Evolutionary conservation across 2,888 invertebrate species (phyloP), one percentile per base, ranked within the genome.

Genomic region (Neria commutata): DNA sequence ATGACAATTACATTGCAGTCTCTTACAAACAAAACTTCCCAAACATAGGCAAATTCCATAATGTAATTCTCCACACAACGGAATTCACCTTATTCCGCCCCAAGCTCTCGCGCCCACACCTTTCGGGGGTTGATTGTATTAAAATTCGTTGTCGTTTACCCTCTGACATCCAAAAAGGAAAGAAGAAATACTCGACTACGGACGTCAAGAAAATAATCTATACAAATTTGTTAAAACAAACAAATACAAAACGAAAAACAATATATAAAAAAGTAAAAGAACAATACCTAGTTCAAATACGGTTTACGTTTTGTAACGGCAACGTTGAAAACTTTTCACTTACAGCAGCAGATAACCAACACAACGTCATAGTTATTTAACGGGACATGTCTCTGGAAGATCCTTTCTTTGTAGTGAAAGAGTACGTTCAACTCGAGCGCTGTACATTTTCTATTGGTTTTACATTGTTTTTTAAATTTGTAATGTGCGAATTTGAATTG

Each of bases 321-420:
- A 8, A 4, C 42, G 14, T 5, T 19, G 5, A 19, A 42, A 37
- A 37, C 4, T 14, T 37, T 14, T 21, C 6, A 42, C 3, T 4
- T 26, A n/a, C 29, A 29, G 21, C 14, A 19, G 33, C 4, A 4
- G 6, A 19, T 29, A 60, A n/a, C n/a, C n/a, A n/a, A n/a, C n/a
- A n/a, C n/a, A n/a, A n/a, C n/a, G n/a, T n/a, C n/a, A n/a, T n/a
- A n/a, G n/a, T n/a, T n/a, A n/a, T n/a, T n/a, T n/a, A n/a, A 19
- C 60, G 85, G 89, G 92, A 88, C 89, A 96, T 97, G 96, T 94
- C 95, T 88, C 88, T 96, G 85, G 96, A 97, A 87, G 97, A 97
- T 86, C 97, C 97, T 70, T 97, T 96, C 87, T 95, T 96, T 88
- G 95, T 95, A 83, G 96, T 97, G 75, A 95, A 95, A 89, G 96